Percentiles rank a stretch among this genome's conserved stretches.
phyloP scores from a whole-genome alignment of 2,888 invertebrate genomes.

The Brachypterus glaber region DNA sequence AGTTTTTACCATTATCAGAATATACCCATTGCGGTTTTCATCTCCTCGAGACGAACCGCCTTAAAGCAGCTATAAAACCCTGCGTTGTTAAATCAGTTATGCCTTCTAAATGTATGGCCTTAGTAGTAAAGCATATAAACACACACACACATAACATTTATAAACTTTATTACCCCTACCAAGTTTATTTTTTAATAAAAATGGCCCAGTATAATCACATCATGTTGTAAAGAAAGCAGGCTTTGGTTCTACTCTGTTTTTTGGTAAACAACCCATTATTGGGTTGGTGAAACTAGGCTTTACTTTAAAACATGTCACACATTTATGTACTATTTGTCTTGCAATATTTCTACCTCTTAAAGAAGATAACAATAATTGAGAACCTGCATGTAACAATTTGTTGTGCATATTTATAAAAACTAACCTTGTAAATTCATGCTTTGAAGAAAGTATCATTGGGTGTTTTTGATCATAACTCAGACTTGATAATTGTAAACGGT shows the following conservation, averaged over 20 bases:
- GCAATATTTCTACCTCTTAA: conserved; percentile 15
- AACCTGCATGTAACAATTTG: conserved; percentile 18
- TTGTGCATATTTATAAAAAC: conserved; percentile 16
- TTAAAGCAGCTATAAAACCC: too few species aligned
- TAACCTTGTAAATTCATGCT: conserved; percentile 16
- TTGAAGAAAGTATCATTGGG: conserved; percentile 15
- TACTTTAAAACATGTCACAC: conserved; percentile 18
- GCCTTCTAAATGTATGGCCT: too few species aligned
- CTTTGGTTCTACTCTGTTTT: conserved; percentile 8
- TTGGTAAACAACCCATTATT: conserved; percentile 19
- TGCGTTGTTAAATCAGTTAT: too few species aligned
- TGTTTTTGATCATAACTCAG: conserved; percentile 14
- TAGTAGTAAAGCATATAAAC: too few species aligned
- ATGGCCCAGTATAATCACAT: too few species aligned
- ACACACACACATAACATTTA: too few species aligned
- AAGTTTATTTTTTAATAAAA: too few species aligned
- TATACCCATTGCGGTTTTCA: too few species aligned
- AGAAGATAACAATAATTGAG: conserved; percentile 13
- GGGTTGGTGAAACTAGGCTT: conserved; percentile 15
- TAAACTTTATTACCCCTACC: too few species aligned
- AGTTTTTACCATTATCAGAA: too few species aligned
- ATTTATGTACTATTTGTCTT: conserved; percentile 15
- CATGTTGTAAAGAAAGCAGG: conserved; percentile 16
- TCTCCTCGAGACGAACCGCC: too few species aligned
- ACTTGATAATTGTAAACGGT: conserved; percentile 8